These are phyloP conservation scores for Basileuterus tristriatus DNA, from an alignment of 2,797 vertebrate genomes.

Conservation along the genomic window DNA sequence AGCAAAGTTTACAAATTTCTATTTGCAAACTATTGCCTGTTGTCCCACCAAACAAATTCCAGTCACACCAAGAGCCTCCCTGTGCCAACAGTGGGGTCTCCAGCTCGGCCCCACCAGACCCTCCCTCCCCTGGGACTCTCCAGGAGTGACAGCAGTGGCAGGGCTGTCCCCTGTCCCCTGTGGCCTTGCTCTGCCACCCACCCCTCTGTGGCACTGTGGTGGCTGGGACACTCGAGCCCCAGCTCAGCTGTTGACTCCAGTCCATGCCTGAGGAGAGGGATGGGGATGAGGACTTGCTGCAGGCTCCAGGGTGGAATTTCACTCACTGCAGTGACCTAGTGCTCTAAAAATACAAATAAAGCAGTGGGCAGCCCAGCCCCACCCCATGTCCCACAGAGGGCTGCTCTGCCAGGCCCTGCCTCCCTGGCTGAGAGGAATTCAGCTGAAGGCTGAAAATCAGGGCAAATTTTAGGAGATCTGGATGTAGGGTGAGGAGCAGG, in stretches of 20 bases:
- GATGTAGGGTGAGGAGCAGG: accelerated
- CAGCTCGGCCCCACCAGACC: accelerated
- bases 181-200: background rate
- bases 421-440: background rate
- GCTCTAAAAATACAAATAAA: slow-evolving; percentile 44
- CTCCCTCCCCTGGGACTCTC: background rate
- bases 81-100: background rate
- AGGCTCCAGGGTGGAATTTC: slow-evolving; percentile 1
- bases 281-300: background rate
- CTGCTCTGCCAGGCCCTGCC: background rate
- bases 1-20: no score
- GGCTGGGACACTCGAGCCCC: background rate
- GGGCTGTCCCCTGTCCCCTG: background rate
- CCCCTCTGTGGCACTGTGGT: accelerated
- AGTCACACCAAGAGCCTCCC: background rate
- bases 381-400: background rate
- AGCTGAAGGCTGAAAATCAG: background rate
- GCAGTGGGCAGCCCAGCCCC: accelerated
- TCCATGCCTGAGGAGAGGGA: background rate
- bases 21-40: no score
- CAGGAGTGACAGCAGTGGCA: background rate
- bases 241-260: background rate
- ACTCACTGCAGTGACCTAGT: background rate
- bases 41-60: background rate
- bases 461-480: background rate